Percentiles rank a stretch among this genome's conserved stretches.
phyloP scores from a whole-genome alignment of 2,888 invertebrate genomes.

The Xanthorhoe designata region DNA sequence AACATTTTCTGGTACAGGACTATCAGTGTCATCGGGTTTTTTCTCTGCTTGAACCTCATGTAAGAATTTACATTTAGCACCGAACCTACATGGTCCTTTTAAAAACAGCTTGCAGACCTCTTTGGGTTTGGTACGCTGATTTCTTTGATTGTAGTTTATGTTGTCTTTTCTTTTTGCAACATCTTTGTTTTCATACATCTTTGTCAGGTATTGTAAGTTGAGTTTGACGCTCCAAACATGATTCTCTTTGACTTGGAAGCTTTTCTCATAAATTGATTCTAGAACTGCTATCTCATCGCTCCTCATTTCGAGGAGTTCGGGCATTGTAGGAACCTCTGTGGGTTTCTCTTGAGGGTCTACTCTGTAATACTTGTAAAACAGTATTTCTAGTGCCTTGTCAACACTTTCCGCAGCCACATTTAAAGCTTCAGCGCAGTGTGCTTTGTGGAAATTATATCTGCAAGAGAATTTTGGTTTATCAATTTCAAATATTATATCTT shows the following conservation, averaged over 20 bases:
- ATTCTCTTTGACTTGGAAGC: slow-evolving; percentile 88
- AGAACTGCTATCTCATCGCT: slow-evolving; percentile 90
- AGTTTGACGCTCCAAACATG: slow-evolving; percentile 91
- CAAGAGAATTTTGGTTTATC: slow-evolving; percentile 43
- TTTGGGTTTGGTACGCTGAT: slow-evolving; percentile 79
- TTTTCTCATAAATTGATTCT: slow-evolving; percentile 91
- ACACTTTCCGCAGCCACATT: slow-evolving; percentile 88
- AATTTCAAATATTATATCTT: background rate
- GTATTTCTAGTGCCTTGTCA: slow-evolving; percentile 89
- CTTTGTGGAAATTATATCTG: slow-evolving; percentile 90
- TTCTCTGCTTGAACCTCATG: slow-evolving; percentile 85
- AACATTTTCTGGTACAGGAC: slow-evolving; percentile 67
- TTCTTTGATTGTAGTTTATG: slow-evolving; percentile 65
- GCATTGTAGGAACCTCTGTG: slow-evolving; percentile 72
- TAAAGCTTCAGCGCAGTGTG: slow-evolving; percentile 91
- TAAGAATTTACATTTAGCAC: slow-evolving; percentile 90
- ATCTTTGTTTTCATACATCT: slow-evolving; percentile 82
- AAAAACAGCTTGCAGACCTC: slow-evolving; percentile 88
- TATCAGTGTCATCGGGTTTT: slow-evolving; percentile 52
- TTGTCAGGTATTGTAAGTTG: slow-evolving; percentile 88
- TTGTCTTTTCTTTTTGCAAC: slow-evolving; percentile 73
- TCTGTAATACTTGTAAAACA: slow-evolving; percentile 90
- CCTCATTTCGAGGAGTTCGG: slow-evolving; percentile 87
- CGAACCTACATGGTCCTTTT: slow-evolving; percentile 89
- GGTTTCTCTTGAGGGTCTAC: slow-evolving; percentile 69